Base-by-base conservation (phyloP, 2,113 vertebrate genomes). In the Megaleporinus macrocephalus region DNA sequence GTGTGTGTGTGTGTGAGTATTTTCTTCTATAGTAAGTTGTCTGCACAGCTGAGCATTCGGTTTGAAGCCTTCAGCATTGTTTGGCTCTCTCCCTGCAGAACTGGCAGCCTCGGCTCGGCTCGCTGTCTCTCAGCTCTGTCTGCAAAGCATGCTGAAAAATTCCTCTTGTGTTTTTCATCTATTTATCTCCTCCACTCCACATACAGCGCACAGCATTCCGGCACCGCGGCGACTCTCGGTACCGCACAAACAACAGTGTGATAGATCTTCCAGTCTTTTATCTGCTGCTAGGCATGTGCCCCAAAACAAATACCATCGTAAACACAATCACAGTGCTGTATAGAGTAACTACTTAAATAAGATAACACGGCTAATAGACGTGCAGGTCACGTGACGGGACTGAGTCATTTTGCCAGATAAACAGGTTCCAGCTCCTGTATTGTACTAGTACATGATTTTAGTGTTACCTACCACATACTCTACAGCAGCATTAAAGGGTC, bases 51-150 rank as follows among this genome's bases (percentile, higher is more conserved):
- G 65, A 72, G 62, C 74, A 83, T 83, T 83, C 66, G 29, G 65
- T 63, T 82, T 78, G 73, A 82, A 82, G 80, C 65, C 80, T 62
- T 77, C 51, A 26, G 73, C 63, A 76, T 82, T 82, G 80, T 82
- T 82, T 61, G 73, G 20, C 73, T 82, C 66, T 71, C 61, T 82
- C 27, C 61, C 66, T 77, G 73, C 80, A 27, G 66, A 76, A 68
- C 73, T 82, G 80, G 63, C 81, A 77, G 65, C 36, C 36, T 15
- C 20, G 36, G 27, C 53, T 77, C 69, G 29, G 61, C 59, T 62
- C 63, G 74, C 65, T 63, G 81, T 76, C 74, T 71, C 36, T 76
- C 81, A 77, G 49, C 9, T n/a, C 61, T 77, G 69, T 77, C 53
- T 77, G 49, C 59, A 72, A 51, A 33, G 63, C 47, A 75, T 27